These are phyloP conservation scores for Diplazon laetatorius DNA, from an alignment of 2,888 invertebrate species.

Conservation along the genomic window DNA sequence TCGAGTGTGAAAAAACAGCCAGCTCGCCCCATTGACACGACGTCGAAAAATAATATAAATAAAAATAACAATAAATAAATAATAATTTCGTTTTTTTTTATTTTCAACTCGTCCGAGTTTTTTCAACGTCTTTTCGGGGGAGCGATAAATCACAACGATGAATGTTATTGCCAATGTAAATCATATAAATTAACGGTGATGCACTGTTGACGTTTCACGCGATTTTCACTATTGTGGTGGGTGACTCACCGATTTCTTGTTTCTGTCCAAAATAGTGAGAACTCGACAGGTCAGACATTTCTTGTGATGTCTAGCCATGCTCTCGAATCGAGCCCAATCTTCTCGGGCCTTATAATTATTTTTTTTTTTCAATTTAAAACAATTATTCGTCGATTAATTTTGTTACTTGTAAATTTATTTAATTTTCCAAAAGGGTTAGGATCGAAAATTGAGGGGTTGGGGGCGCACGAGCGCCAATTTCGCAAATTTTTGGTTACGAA, in stretches of 20 bases:
- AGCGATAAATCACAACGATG: not conserved
- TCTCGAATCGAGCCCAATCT: not conserved
- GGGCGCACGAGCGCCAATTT: slow-evolving; percentile 43
- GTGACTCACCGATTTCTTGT: slow-evolving; percentile 72
- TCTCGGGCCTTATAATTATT: not conserved
- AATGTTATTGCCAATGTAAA: not conserved
- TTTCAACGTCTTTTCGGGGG: not conserved
- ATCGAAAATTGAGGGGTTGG: not conserved
- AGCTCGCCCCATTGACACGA: not conserved
- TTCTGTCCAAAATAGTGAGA: slow-evolving; percentile 64
- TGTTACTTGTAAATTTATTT: slow-evolving; percentile 37
- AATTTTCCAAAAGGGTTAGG: slow-evolving; percentile 8
- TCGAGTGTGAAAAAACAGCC: slow-evolving; percentile 3
- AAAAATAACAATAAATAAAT: no score
- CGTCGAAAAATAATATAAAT: not conserved
- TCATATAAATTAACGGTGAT: slow-evolving; percentile 2
- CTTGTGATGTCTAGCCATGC: slow-evolving; percentile 67
- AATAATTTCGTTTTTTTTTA: not conserved
- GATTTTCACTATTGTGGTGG: slow-evolving; percentile 15
- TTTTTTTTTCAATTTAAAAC: not conserved
- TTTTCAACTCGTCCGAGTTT: not conserved
- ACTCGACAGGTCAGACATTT: slow-evolving; percentile 63
- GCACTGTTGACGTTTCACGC: not conserved
- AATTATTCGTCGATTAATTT: not conserved
- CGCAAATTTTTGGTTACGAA: not conserved